Base-by-base conservation (phyloP, 2,888 invertebrate genomes). In the Lucinisca nassula region DNA sequence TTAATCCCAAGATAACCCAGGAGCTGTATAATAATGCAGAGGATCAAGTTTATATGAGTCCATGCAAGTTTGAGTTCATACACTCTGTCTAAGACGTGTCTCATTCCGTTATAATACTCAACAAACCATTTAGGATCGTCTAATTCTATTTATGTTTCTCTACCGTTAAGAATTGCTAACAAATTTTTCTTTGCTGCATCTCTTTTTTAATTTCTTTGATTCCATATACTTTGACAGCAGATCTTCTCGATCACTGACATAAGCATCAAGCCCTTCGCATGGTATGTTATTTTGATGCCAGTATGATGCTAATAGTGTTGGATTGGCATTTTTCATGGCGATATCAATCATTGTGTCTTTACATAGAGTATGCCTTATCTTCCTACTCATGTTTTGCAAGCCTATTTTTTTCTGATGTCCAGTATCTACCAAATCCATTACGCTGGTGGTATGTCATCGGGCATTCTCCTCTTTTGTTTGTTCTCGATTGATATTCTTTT, bases 1-100 rank as follows among this genome's bases (percentile, higher is more conserved):
- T 4, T 8, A 8, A 12, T 12, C 14, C 55, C 10, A 55, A 14
- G 94, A 91, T 30, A 95, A 83, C 30, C 94, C 93, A n/a, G 95
- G 55, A 14, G 21, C 24, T 4, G 21, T 55, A 6, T n/a, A 12
- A 55, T 6, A 55, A n/a, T 55, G 55, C 6, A n/a, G 21, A 21
- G 55, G 40, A n/a, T 40, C 40, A 40, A 40, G 40, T 40, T 40
- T 10, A 40, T 40, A 40, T 14, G 40, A 8, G 14, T 40, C 40
- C 40, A 40, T 40, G 8, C 40, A 40, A 10, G 40, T 40, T 40
- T 40, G 8, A n/a, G n/a, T n/a, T n/a, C n/a, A n/a, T n/a, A n/a
- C n/a, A n/a, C 14, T 70, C 32, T 70, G 24, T 70, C 70, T 6
- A 70, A 70, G 70, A 10, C 27, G 70, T 70, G 27, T 4, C 10